A percentile compares a stretch with the other conserved stretches of the same genome.
These are phyloP conservation scores for Mesochorus sp. DNA, from an alignment of 2,888 invertebrate genomes.

Conservation along the genomic window DNA sequence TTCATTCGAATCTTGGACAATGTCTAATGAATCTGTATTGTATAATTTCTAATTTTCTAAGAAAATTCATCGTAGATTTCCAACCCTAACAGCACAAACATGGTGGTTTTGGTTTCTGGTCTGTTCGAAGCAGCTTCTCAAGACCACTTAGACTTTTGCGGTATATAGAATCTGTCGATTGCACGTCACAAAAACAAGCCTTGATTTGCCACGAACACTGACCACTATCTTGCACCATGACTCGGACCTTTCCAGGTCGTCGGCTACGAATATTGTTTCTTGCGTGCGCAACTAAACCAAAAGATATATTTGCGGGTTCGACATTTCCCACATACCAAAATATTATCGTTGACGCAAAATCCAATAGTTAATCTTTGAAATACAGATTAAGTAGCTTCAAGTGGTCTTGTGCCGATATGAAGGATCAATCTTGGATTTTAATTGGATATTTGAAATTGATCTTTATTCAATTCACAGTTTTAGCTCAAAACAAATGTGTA, in stretches of 20 bases:
- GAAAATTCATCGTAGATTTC: not conserved
- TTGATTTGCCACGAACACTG: constrained; percentile 1
- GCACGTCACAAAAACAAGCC: constrained; percentile 70
- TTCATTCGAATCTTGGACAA: not conserved
- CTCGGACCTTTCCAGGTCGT: constrained; percentile 3
- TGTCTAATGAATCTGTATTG: not conserved
- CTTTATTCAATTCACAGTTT: no score
- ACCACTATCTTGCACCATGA: constrained; percentile 12
- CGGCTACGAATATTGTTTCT: not conserved
- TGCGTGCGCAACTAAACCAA: no score
- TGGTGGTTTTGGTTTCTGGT: constrained; percentile 37
- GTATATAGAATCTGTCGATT: constrained; percentile 76
- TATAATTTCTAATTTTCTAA: not conserved
- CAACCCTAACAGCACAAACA: not conserved
- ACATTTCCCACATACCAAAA: no score
- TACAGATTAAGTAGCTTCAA: no score
- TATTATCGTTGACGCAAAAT: no score
- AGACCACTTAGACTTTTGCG: constrained; percentile 73
- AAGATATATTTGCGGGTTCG: no score
- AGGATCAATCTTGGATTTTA: no score
- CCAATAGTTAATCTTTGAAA: no score
- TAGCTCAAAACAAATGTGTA: not conserved
- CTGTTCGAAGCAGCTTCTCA: constrained; percentile 51
- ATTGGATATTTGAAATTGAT: no score
- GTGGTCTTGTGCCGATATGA: no score